Evolutionary conservation across 2,888 invertebrate genomes (phyloP).

Genomic region (Enchytraeus crypticus): DNA sequence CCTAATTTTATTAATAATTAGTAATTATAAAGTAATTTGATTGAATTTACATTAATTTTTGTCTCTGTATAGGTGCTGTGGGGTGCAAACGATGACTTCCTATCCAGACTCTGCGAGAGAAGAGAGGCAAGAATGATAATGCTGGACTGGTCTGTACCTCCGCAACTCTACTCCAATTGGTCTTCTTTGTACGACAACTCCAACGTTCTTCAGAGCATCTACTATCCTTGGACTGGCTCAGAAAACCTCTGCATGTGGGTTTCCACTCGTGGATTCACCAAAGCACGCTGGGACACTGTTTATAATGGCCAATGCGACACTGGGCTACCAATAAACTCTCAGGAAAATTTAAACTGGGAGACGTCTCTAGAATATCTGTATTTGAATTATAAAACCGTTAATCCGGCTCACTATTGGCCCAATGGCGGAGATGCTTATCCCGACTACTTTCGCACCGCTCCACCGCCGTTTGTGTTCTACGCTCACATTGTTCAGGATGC

Average conservation of each 20-base stretch:
- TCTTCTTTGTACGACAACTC: conserved; percentile 7
- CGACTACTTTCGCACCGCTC: conserved; percentile 13
- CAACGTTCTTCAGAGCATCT: conserved; percentile 19
- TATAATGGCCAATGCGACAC: conserved; percentile 20
- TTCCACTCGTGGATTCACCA: conserved; percentile 21
- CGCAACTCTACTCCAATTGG: conserved; percentile 6
- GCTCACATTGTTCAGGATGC: conserved; percentile 23
- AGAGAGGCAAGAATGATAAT: conserved; percentile 14
- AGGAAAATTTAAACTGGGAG: no score
- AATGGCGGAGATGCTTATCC: conserved; percentile 23
- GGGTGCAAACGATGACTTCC: conserved; percentile 23
- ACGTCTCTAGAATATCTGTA: conserved; percentile 21
- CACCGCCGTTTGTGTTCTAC: conserved; percentile 21
- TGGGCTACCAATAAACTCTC: not conserved
- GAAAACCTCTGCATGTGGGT: conserved; percentile 23
- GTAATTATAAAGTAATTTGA: no score
- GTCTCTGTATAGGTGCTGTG: no score
- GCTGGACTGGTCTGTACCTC: conserved; percentile 13
- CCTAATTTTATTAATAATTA: no score
- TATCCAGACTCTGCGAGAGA: conserved; percentile 11
- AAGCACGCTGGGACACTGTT: conserved; percentile 26
- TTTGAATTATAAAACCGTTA: conserved; percentile 25
- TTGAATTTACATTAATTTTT: no score
- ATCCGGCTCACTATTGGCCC: conserved; percentile 26
- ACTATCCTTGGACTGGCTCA: conserved; percentile 23